Base-by-base conservation (phyloP, 2,888 invertebrate species). In the Dynastes maya region DNA sequence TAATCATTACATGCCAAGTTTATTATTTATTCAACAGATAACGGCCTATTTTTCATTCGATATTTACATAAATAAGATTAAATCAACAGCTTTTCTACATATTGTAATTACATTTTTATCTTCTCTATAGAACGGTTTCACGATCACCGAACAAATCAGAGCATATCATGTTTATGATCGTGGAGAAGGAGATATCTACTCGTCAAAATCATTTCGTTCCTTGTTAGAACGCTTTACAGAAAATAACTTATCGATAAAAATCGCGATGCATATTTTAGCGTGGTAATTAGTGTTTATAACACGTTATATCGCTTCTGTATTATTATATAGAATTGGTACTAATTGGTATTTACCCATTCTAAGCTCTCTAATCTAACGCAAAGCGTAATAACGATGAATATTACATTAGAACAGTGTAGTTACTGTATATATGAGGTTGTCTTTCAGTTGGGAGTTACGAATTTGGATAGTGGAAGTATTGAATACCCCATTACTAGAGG, bases 21-120 rank as follows among this genome's bases (percentile, higher is more conserved):
- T 45, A 45, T 45, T 45, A 45, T 45, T 45, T 45, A 45, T 45
- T 45, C 45, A 11, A 22, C 8, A 61, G 61, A 61, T 61, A 61
- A 61, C 27, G 61, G 29, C n/a, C 11, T 61, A 13, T 61, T 61
- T 61, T 61, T 61, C n/a, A 61, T 61, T 0, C 29, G 9, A 16
- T 29, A 68, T 68, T 68, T 49, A 68, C 68, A 68, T 68, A 68
- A 68, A 68, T 51, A 37, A 4, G 49, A 68, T 49, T 68, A 68
- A 68, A 68, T 68, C 68, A 68, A 68, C 68, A 68, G 45, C 67
- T 49, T 49, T 68, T 68, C 45, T 68, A 51, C 22, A 29, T 61
- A 61, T 61, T 51, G 29, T 27, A 68, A 68, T 68, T 68, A 49
- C 29, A 68, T 68, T 49, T 68, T 68, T 68, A 68, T 68, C 68